Percentiles rank a stretch among this genome's conserved stretches.
Conservation (phyloP, 2,888 invertebrate species). For the Tenthredo mesomela region DNA sequence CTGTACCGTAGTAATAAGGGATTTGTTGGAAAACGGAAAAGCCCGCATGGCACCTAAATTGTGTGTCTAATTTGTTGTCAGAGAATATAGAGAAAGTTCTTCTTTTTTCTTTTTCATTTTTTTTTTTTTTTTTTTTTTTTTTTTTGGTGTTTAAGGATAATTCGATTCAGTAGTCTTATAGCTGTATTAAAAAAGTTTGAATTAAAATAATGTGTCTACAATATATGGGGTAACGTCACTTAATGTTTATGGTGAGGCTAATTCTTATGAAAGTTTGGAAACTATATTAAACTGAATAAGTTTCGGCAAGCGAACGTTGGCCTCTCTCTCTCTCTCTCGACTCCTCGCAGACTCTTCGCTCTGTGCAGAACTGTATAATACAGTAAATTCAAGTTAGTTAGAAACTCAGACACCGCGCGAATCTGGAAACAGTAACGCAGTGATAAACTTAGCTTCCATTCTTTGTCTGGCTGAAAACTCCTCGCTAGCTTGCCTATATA, state of each 20-base stretch:
- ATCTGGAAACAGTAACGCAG: conserved; percentile 52
- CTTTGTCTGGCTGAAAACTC: not conserved
- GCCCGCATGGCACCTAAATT: not conserved
- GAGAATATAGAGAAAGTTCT: not conserved
- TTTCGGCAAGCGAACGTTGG: conserved; percentile 44
- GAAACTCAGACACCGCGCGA: conserved; percentile 48
- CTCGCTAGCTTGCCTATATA: conserved; percentile 16
- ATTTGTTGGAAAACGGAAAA: conserved; percentile 6
- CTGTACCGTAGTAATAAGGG: not conserved
- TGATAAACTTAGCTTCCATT: conserved; percentile 44
- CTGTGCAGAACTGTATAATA: conserved; percentile 39
- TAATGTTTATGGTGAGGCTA: conserved; percentile 50
- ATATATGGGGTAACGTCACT: not conserved
- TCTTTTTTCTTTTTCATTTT: not conserved
- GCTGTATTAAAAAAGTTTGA: conserved; percentile 44
- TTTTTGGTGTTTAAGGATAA: not conserved
- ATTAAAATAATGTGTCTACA: conserved; percentile 31
- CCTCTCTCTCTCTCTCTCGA: conserved; percentile 2
- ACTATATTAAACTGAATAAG: conserved; percentile 46
- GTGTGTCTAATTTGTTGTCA: not conserved
- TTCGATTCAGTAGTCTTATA: not conserved
- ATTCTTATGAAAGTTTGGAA: conserved; percentile 43
- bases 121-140: not conserved
- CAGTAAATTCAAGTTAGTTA: conserved; percentile 48
- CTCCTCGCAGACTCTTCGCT: not conserved